Percentiles rank a stretch among this genome's conserved stretches.
phyloP scores from a whole-genome alignment of 2,797 vertebrate species.

The Typhlichthys subterraneus region DNA sequence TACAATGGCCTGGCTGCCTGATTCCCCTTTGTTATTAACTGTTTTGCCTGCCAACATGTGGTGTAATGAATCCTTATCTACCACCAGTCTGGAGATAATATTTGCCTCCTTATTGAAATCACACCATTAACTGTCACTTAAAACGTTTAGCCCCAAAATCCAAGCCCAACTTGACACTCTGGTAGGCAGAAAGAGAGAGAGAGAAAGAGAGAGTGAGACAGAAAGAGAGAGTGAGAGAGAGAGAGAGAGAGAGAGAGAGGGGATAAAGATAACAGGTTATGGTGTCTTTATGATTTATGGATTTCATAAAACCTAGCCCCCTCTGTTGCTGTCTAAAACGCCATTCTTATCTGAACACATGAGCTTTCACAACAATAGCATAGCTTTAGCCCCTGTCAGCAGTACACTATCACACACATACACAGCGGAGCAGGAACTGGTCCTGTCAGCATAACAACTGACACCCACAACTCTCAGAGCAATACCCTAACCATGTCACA shows the following conservation, averaged over 20 bases:
- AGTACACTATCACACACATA: constrained; percentile 17
- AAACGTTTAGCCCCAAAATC: constrained; percentile 61
- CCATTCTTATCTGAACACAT: constrained; percentile 68
- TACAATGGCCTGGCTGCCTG: constrained; percentile 36
- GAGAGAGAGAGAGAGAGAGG: constrained; percentile 25
- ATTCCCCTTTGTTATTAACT: constrained; percentile 63
- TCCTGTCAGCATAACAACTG: constrained; percentile 48
- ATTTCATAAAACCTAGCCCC: constrained; percentile 81
- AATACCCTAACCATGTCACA: constrained; percentile 57
- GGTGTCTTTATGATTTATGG: constrained; percentile 81
- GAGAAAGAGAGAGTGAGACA: too few species aligned
- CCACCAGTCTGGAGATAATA: constrained; percentile 62
- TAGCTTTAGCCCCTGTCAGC: constrained; percentile 58
- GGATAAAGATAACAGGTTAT: constrained; percentile 53
- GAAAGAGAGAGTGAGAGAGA: background rate
- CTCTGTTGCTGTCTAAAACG: constrained; percentile 71
- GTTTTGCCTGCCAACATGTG: constrained; percentile 66
- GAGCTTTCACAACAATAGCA: constrained; percentile 62
- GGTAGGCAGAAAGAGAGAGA: constrained; percentile 10
- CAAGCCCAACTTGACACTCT: constrained; percentile 62
- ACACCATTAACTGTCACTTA: constrained; percentile 69
- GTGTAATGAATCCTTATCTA: constrained; percentile 61
- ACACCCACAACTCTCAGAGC: constrained; percentile 56
- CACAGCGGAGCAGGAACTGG: constrained; percentile 54
- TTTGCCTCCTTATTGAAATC: constrained; percentile 65